Base-by-base conservation (phyloP, 1,140 invertebrate genomes). In the Hycleus cichorii region DNA sequence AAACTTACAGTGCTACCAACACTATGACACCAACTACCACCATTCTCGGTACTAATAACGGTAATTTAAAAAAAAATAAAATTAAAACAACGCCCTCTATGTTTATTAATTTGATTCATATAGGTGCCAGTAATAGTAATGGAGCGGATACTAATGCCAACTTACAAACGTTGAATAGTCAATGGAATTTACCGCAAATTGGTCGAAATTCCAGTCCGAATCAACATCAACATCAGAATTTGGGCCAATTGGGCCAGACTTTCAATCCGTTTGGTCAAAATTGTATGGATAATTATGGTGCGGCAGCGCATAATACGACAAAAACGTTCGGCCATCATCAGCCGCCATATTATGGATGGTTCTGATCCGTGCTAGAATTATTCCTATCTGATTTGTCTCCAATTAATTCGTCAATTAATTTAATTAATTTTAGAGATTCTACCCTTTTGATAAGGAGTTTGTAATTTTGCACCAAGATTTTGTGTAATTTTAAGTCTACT, bases 261-360 rank as follows among this genome's bases (percentile, higher is more conserved):
- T 58, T 66, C 43, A 47, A 44, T 11, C 44, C 58, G 11, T 71
- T 71, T 48, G 62, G 64, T 11, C 67, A 69, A 38, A 71, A 68
- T 46, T 63, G 57, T 32, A 55, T 63, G 10, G 48, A 61, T 43
- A 58, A 58, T 47, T 24, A 42, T 44, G 61, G 66, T 38, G 69
- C 67, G 42, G 48, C 52, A 9, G n/a, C 60, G 0, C 63, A 68
- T 43, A 65, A 64, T 39, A 45, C 65, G 2, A 45, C 61, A 8
- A 71, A 71, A 49, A 61, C 47, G 3, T 71, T 67, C 47, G 64
- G 64, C 2, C 32, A 32, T 42, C 68, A 70, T 52, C 69, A 69
- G 48, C 64, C 67, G 3, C 18, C 18, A 18, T 69, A 66, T 43
- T 69, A 69, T 38, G 59, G 66, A 8, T 69, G 69, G 68, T 70